Conservation (phyloP, 1,140 invertebrate genomes). For the Yoshiicerus persimilis region DNA sequence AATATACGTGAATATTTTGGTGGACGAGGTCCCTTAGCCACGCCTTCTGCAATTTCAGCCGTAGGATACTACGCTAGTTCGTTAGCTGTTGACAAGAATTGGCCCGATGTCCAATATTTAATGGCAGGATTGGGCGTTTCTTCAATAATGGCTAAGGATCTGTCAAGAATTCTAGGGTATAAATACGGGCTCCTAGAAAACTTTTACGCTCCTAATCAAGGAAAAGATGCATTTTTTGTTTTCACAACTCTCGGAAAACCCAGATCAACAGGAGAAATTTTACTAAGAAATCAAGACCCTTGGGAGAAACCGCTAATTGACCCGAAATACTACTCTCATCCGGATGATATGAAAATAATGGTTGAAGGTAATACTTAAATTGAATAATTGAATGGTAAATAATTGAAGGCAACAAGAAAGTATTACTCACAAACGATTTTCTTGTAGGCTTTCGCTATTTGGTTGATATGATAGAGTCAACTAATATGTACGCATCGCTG, state of each 20-base stretch:
- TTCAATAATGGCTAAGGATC: background rate
- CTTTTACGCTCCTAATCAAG: conserved; percentile 25
- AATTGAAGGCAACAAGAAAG: too few species aligned
- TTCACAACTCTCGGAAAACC: conserved; percentile 51
- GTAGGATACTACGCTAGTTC: conserved; percentile 67
- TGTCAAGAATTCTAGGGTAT: background rate
- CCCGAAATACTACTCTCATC: conserved; percentile 70
- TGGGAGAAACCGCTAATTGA: conserved; percentile 68
- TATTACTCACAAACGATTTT: background rate
- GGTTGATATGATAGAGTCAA: conserved; percentile 25
- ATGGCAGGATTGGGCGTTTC: conserved; percentile 3
- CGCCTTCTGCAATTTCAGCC: background rate
- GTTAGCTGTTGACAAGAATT: conserved; percentile 81
- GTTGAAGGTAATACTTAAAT: conserved; percentile 53
- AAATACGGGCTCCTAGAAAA: conserved; percentile 18
- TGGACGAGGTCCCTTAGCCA: background rate
- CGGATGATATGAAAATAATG: conserved; percentile 63
- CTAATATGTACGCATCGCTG: background rate
- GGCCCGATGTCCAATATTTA: conserved; percentile 79
- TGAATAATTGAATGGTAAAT: background rate
- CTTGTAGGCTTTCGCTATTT: conserved; percentile 12
- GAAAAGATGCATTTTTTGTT: conserved; percentile 36
- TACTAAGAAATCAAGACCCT: conserved; percentile 64
- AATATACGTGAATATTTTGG: background rate
- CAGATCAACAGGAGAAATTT: conserved; percentile 68